These are phyloP conservation scores for Oreochromis mossambicus DNA, from an alignment of 2,797 vertebrate genomes.

Conservation along the genomic window DNA sequence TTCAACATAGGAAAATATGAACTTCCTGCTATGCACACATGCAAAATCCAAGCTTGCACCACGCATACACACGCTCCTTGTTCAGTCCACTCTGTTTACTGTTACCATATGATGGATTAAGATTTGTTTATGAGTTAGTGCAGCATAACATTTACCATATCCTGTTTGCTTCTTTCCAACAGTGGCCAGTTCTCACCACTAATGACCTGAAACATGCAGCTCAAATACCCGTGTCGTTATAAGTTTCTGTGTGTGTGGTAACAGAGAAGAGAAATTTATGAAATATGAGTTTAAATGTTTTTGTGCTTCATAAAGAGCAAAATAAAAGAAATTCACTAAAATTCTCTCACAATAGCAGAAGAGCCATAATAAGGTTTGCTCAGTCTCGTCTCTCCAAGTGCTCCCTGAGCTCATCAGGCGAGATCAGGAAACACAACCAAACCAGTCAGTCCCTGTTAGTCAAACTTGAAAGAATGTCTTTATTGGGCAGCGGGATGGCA, in stretches of 20 bases:
- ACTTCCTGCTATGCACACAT: not conserved
- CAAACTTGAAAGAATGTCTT: conserved; percentile 30
- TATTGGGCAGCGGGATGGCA: conserved; percentile 14
- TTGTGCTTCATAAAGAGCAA: not conserved
- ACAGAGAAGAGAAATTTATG: not conserved
- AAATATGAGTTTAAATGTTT: not conserved
- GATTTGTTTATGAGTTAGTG: conserved; percentile 37
- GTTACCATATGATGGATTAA: conserved; percentile 29
- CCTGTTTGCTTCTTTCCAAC: conserved; percentile 32
- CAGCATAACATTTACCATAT: conserved; percentile 39
- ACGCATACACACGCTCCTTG: not conserved
- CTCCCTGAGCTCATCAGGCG: conserved; percentile 46
- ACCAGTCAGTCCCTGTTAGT: conserved; percentile 43
- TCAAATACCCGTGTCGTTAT: not conserved
- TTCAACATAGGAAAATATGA: not conserved
- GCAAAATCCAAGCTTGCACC: not conserved
- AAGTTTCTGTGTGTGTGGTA: not conserved
- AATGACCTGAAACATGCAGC: conserved; percentile 25
- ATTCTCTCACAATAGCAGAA: not conserved
- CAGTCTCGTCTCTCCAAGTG: not conserved
- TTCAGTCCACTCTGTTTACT: conserved; percentile 13
- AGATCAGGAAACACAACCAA: conserved; percentile 31
- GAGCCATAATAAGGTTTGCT: not conserved
- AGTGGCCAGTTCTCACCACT: conserved; percentile 35
- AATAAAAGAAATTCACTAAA: not conserved